phyloP scores from a whole-genome alignment of 1,140 invertebrate genomes.

The Drosophila pachea region DNA sequence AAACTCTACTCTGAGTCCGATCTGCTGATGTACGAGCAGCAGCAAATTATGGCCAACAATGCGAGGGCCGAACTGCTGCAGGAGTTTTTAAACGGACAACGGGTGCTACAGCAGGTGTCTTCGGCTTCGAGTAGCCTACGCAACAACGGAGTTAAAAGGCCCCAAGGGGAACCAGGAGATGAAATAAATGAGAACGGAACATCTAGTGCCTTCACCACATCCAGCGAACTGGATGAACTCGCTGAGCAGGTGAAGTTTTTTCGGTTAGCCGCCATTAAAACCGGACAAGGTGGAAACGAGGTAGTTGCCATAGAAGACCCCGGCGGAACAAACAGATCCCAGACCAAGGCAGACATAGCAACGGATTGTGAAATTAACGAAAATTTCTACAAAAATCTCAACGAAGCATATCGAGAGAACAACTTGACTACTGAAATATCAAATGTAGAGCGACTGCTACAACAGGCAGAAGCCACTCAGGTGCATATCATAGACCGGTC shows the following conservation, averaged over 20 bases:
- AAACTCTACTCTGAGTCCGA: conserved; percentile 60
- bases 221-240: conserved; percentile 38
- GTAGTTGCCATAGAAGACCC: conserved; percentile 66
- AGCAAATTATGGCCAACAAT: conserved; percentile 62
- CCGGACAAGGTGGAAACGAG: conserved; percentile 49
- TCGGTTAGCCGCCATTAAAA: conserved; percentile 66
- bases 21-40: conserved; percentile 58
- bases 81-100: conserved; percentile 62
- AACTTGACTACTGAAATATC: conserved; percentile 63
- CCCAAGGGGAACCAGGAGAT: neutral
- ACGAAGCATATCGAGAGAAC: conserved; percentile 91
- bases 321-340: conserved; percentile 48
- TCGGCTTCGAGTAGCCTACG: neutral
- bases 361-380: conserved; percentile 89
- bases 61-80: conserved; percentile 57
- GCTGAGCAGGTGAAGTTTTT: conserved; percentile 62
- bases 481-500: conserved; percentile 49
- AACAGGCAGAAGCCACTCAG: conserved; percentile 46
- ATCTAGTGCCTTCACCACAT: neutral
- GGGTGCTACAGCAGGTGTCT: conserved; percentile 51
- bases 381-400: conserved; percentile 92
- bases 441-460: conserved; percentile 59
- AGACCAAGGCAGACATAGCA: neutral
- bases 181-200: conserved; percentile 1
- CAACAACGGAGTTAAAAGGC: neutral